Percentiles rank a stretch among this genome's conserved stretches.
phyloP scores from a whole-genome alignment of 2,113 vertebrate genomes.

The Phalacrocorax brasilianus region DNA sequence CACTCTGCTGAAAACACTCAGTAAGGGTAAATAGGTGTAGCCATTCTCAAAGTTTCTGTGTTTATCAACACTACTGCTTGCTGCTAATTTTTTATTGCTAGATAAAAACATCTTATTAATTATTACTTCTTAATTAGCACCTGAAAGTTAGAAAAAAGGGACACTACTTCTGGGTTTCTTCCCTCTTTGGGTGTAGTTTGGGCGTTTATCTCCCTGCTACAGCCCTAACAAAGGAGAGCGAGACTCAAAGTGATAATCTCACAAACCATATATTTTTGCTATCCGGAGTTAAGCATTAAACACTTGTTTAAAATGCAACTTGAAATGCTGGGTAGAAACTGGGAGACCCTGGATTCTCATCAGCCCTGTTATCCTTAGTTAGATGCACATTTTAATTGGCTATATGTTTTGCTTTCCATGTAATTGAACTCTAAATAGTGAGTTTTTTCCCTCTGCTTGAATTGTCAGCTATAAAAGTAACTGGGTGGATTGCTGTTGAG shows the following conservation, averaged over 20 bases:
- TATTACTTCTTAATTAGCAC: not conserved
- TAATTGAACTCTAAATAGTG: not conserved
- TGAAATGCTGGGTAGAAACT: not conserved
- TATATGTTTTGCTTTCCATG: not conserved
- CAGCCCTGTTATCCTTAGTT: not conserved
- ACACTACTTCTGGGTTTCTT: not conserved
- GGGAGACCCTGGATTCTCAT: not conserved
- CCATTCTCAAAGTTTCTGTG: not conserved
- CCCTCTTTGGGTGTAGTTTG: not conserved
- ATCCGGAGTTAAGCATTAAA: not conserved
- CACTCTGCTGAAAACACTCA: not conserved
- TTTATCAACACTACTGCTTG: not conserved
- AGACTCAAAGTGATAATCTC: slow-evolving; percentile 4
- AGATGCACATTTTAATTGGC: not conserved
- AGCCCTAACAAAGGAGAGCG: too few species aligned
- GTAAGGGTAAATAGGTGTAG: not conserved
- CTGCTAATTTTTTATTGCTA: not conserved
- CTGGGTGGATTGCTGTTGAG: not conserved
- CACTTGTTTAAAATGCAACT: not conserved
- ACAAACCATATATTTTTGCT: not conserved
- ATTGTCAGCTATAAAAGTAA: not conserved
- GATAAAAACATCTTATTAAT: not conserved
- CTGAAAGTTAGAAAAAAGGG: not conserved
- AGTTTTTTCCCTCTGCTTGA: not conserved
- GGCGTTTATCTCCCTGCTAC: too few species aligned